Evolutionary conservation across 2,113 vertebrate species (phyloP).

Genomic region (Corynorhinus townsendii): DNA sequence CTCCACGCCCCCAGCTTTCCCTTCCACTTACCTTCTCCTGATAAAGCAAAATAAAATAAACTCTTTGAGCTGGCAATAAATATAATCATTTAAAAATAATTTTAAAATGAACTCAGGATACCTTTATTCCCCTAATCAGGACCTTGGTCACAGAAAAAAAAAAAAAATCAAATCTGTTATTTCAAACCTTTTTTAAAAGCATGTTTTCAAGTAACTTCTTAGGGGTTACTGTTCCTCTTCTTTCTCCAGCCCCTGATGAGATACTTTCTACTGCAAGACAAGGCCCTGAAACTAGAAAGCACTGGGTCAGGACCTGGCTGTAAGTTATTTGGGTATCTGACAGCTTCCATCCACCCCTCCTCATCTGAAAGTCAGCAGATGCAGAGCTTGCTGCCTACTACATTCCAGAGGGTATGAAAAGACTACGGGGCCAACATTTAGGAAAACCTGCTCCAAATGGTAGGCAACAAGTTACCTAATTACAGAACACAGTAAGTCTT

Average conservation of each 20-base stretch:
- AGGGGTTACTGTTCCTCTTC: background rate
- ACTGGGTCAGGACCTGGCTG: background rate
- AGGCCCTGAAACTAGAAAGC: background rate
- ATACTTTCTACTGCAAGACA: background rate
- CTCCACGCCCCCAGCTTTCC: background rate
- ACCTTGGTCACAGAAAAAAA: background rate
- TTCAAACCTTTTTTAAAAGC: background rate
- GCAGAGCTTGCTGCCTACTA: background rate
- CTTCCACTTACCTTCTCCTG: background rate
- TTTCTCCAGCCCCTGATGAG: background rate
- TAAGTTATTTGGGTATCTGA: background rate
- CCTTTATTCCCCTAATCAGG: background rate
- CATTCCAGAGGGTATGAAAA: background rate
- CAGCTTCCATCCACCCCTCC: background rate
- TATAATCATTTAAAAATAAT: background rate
- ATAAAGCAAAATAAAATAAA: background rate
- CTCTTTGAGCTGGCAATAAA: background rate
- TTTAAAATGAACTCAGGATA: background rate
- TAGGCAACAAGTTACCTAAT: background rate
- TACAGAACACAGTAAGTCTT: background rate
- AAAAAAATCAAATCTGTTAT: background rate
- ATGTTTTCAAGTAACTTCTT: background rate
- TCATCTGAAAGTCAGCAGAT: background rate
- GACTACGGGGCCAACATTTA: background rate
- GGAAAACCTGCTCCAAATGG: background rate